Percentiles rank a stretch among this genome's conserved stretches.
Evolutionary conservation across 2,113 vertebrate species (phyloP).

Genomic region (Istiophorus platypterus): DNA sequence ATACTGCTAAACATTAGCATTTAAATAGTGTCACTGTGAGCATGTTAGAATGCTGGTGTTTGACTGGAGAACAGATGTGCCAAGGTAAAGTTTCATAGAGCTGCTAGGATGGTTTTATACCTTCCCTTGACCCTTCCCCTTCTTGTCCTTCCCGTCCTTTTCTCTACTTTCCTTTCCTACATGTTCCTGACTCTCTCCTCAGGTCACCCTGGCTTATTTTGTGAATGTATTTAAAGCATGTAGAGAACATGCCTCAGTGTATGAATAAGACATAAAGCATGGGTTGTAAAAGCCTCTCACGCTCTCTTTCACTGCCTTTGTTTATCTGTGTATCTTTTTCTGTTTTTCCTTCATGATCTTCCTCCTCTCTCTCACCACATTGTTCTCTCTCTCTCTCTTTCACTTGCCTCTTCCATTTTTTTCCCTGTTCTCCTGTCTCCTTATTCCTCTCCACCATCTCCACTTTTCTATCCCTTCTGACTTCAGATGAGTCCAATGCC

Average conservation of each 20-base stretch:
- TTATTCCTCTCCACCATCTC: constrained; percentile 16
- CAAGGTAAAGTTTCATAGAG: neutral
- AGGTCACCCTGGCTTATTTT: constrained; percentile 3
- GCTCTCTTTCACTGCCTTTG: neutral
- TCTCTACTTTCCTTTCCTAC: neutral
- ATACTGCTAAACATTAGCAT: neutral
- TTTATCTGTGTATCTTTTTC: neutral
- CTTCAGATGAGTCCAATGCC: constrained; percentile 61
- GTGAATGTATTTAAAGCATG: neutral
- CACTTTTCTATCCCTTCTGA: constrained; percentile 31
- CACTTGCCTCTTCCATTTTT: neutral
- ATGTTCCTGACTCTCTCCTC: neutral
- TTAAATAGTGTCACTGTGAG: neutral
- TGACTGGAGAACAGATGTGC: neutral
- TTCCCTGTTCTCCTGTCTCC: neutral
- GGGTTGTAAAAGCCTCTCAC: constrained; percentile 7
- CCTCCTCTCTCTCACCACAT: neutral
- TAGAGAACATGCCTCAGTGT: neutral
- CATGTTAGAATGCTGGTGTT: neutral
- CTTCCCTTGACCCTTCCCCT: neutral
- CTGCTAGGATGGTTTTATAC: neutral
- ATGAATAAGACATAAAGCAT: constrained; percentile 45
- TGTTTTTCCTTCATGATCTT: neutral
- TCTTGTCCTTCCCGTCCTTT: neutral
- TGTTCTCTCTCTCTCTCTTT: neutral